Conservation (phyloP, 2,888 invertebrate genomes). For the Trisateles emortualis region DNA sequence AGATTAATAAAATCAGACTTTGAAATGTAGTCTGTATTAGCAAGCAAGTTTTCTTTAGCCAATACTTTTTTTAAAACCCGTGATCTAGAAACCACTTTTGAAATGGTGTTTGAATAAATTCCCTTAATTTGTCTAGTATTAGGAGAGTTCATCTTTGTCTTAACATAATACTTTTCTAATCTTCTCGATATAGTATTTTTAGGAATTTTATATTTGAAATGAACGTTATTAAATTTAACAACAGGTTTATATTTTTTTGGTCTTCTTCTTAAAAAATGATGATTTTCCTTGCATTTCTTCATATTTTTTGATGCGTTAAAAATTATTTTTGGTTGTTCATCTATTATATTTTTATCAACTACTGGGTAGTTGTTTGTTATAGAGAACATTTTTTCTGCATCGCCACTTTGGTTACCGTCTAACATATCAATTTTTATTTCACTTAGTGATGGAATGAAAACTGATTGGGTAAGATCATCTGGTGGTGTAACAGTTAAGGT, state of each 20-base stretch:
- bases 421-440: slow-evolving; percentile 39
- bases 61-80: slow-evolving; percentile 57
- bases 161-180: slow-evolving; percentile 49
- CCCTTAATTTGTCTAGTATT: slow-evolving; percentile 44
- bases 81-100: slow-evolving; percentile 53
- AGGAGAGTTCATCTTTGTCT: slow-evolving; percentile 40
- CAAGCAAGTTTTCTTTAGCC: slow-evolving; percentile 61
- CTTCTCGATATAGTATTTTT: slow-evolving; percentile 38
- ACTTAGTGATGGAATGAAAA: slow-evolving; percentile 20
- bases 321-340: slow-evolving; percentile 45
- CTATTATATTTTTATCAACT: slow-evolving; percentile 25
- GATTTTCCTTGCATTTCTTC: slow-evolving; percentile 28
- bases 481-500: slow-evolving; percentile 36
- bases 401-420: slow-evolving; percentile 36
- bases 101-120: slow-evolving; percentile 46
- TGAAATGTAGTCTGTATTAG: slow-evolving; percentile 31
- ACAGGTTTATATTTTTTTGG: slow-evolving; percentile 46
- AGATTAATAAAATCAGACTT: slow-evolving; percentile 21
- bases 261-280: slow-evolving; percentile 35
- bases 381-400: slow-evolving; percentile 22
- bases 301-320: slow-evolving; percentile 44
- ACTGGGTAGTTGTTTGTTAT: slow-evolving; percentile 22
- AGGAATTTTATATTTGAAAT: slow-evolving; percentile 57
- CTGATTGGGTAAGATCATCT: slow-evolving; percentile 24
- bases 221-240: slow-evolving; percentile 47